Base-by-base conservation (phyloP, 2,888 invertebrate species). In the Lochmaea capreae region DNA sequence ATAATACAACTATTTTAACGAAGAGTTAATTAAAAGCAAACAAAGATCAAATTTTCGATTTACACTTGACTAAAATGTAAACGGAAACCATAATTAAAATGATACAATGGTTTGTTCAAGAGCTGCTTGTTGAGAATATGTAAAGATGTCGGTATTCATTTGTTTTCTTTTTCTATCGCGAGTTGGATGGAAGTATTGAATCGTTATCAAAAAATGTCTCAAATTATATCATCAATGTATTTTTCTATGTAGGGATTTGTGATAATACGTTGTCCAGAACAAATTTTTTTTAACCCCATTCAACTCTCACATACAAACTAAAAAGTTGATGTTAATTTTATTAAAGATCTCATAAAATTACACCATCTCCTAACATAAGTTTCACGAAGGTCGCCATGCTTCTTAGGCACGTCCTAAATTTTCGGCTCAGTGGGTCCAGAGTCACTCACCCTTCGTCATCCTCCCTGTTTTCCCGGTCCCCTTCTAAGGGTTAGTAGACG, bases 1-100 rank as follows among this genome's bases (percentile, higher is more conserved):
- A 67, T 67, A 67, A 67, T 63, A 67, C 67, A 72, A 67, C 67
- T 72, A 63, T 63, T 72, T 63, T 67, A 72, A 63, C 57, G 57
- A 43, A 46, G 63, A 12, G 57, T 49, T 58, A 73, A 73, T 75
- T 71, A 75, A 75, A 75, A 61, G 74, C 71, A 75, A 75, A 75
- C 72, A 75, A 61, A 68, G 71, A 68, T 72, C 71, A 52, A 68
- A 72, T 75, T 72, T 75, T 68, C 71, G 61, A 75, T 75, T 75
- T 72, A 65, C 71, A 73, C 74, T 72, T 65, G 61, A 72, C 52
- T 57, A 59, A 67, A 75, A 68, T 71, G 71, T 71, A 74, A 74
- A 74, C 74, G 65, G 12, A 58, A 14, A 22, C 22, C 22, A 59
- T 75, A 68, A 68, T 72, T 72, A 72, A 68, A 73, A 73, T 73